A percentile compares a stretch with the other conserved stretches of the same genome.
phyloP scores from a whole-genome alignment of 1,140 invertebrate genomes.

The Drosophila ficusphila region DNA sequence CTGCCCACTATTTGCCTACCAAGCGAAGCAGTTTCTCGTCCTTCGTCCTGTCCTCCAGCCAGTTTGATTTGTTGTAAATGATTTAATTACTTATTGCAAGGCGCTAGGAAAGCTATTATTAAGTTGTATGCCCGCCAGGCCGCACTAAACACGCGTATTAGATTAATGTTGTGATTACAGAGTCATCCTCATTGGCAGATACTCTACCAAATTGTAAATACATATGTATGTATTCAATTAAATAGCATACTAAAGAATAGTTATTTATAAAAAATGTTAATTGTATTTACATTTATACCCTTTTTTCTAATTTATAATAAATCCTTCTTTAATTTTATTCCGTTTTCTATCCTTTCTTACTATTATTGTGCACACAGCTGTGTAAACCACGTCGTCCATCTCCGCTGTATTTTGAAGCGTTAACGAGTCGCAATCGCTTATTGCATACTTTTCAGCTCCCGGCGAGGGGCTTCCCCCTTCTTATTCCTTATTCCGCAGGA shows the following conservation, averaged over 20 bases:
- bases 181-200: neutral
- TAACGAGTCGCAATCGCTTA: constrained; percentile 64
- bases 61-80: constrained; percentile 67
- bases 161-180: constrained; percentile 71
- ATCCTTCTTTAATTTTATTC: no score
- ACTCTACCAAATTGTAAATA: neutral
- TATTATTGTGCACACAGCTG: neutral
- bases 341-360: neutral
- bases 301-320: no score
- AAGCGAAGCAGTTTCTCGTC: neutral
- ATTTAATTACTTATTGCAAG: constrained; percentile 69
- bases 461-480: constrained; percentile 1
- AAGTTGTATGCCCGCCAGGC: constrained; percentile 50
- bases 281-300: no score
- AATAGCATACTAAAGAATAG: no score
- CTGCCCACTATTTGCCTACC: constrained; percentile 33
- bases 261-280: no score
- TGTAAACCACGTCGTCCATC: neutral
- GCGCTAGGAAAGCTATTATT: constrained; percentile 63
- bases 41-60: neutral
- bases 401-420: constrained; percentile 37
- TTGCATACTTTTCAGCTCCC: constrained; percentile 51
- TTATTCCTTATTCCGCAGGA: constrained; percentile 1
- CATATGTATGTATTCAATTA: no score
- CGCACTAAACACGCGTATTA: constrained; percentile 63